Percentiles rank a stretch among this genome's conserved stretches.
Evolutionary conservation across 2,113 vertebrate genomes (phyloP).

Genomic region (Sigmodon hispidus): DNA sequence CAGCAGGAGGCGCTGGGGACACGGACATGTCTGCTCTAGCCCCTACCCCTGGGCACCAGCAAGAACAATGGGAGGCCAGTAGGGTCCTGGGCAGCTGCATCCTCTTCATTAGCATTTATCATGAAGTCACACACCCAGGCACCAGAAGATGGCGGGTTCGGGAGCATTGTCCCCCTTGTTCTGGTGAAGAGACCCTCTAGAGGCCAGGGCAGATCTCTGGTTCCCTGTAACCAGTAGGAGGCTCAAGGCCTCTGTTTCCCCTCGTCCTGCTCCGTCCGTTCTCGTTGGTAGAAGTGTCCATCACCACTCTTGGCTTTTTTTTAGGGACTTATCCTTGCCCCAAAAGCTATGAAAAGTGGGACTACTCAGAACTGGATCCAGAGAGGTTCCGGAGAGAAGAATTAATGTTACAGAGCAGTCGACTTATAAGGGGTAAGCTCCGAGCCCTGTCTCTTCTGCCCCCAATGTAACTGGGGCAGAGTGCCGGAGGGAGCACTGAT

Average conservation of each 20-base stretch:
- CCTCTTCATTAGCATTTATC: background rate
- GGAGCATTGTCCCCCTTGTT: background rate
- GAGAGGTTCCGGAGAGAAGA: conserved; percentile 75
- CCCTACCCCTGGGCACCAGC: background rate
- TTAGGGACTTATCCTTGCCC: conserved; percentile 65
- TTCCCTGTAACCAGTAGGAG: background rate
- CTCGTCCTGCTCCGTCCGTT: background rate
- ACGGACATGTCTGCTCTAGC: background rate
- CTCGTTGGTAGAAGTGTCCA: background rate
- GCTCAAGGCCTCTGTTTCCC: background rate
- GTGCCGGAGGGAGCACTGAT: background rate
- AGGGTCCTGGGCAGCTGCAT: background rate
- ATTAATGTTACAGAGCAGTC: conserved; percentile 50
- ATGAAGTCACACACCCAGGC: background rate
- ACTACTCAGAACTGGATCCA: conserved; percentile 76
- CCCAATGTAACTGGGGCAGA: background rate
- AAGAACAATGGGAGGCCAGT: background rate
- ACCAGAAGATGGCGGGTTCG: too few species aligned
- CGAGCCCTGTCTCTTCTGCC: background rate
- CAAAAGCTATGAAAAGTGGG: conserved; percentile 69
- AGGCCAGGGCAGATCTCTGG: background rate
- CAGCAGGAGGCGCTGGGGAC: background rate
- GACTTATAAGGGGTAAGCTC: conserved; percentile 21
- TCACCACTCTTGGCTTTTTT: background rate
- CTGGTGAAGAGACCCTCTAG: background rate